Evolutionary conservation across 2,888 invertebrate species (phyloP), one percentile per base, ranked within the genome.

Genomic region (Eulithis prunata): DNA sequence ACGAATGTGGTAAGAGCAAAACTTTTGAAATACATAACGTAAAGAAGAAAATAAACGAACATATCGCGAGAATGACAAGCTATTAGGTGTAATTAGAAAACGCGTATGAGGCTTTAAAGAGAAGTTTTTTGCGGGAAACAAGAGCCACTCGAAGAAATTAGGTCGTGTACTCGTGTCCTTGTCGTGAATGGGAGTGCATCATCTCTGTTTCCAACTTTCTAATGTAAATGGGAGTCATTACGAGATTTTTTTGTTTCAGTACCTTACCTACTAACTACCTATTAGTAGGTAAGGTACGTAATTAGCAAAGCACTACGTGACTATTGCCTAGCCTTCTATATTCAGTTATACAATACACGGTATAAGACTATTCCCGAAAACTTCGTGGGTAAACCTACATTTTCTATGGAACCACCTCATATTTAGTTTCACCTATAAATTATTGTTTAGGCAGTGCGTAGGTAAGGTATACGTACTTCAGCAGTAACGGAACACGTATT

Each of bases 121-220:
- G 68, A 65, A 57, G 56, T 56, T 69, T 61, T 69, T 62, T 61
- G 67, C 64, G 66, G 57, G 13, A 58, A 58, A 62, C 62, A 59
- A 60, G 55, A 69, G 59, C 63, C 69, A 62, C 66, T 68, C 57
- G 52, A 60, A 56, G 61, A 59, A 74, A 72, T 68, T 72, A 67
- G 73, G 73, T 68, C 72, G 69, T 69, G 69, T 64, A 72, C 71
- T 68, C 72, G 69, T 69, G 69, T 64, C 62, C 73, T 66, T 59
- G 69, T 64, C 71, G 57, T 61, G 54, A 62, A 64, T 66, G 60
- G 62, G 62, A 62, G 64, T 65, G 63, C 62, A 64, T 41, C 2
- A 41, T 54, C 56, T 41, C 45, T 59, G 32, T 53, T 45, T 49
- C 14, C 47, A 4, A 38, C 0, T 49, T 14, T 21, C 10, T 8